Percentiles rank a stretch among this genome's conserved stretches.
Evolutionary conservation across 2,113 vertebrate species (phyloP).

Genomic region (Symphodus melops): DNA sequence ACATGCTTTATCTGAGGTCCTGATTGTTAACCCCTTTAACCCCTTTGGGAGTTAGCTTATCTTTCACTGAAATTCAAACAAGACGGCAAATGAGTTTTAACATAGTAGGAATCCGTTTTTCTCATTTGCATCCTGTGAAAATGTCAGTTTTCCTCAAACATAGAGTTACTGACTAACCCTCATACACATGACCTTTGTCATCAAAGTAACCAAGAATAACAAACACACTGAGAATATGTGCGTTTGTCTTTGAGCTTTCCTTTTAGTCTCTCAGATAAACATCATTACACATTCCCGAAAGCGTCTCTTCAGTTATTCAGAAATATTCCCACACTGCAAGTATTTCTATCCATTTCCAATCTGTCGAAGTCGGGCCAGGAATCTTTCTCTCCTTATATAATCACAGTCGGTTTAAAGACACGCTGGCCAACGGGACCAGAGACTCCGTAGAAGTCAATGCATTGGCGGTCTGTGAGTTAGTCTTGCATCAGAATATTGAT

Average conservation of each 20-base stretch:
- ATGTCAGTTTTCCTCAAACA: not conserved
- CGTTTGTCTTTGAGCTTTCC: too few relatives aligned
- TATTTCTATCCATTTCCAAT: not conserved
- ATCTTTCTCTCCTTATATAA: conserved; percentile 3
- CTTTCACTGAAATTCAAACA: conserved; percentile 28
- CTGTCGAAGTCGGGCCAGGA: not conserved
- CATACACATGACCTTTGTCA: too few relatives aligned
- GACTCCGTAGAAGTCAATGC: not conserved
- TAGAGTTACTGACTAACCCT: not conserved
- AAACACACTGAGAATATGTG: too few relatives aligned
- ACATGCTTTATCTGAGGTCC: conserved; percentile 34
- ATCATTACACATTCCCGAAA: not conserved
- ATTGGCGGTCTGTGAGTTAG: not conserved
- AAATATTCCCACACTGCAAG: not conserved
- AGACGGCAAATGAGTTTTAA: conserved; percentile 8
- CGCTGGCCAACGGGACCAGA: not conserved
- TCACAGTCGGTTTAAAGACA: not conserved
- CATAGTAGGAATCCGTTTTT: not conserved
- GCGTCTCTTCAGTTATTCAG: not conserved
- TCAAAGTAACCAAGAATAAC: too few relatives aligned
- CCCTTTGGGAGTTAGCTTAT: conserved; percentile 3
- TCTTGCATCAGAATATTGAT: conserved; percentile 6
- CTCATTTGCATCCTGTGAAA: not conserved
- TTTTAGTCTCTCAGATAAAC: not conserved
- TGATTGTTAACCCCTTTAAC: conserved; percentile 30